phyloP scores from a whole-genome alignment of 2,113 vertebrate genomes.

The Oriolus oriolus region DNA sequence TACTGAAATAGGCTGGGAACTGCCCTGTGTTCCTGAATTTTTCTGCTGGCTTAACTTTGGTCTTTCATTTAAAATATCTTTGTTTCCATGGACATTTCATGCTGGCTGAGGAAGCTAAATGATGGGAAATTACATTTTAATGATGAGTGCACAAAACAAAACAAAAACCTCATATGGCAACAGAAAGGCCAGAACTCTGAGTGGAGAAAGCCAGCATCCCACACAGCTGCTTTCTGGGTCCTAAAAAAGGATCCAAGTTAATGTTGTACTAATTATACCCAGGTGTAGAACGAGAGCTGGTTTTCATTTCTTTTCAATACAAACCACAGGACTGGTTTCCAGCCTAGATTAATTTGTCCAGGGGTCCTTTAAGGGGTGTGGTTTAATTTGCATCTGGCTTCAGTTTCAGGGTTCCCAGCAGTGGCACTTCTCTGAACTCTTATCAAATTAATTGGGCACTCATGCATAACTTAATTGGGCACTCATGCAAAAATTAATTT shows the following conservation, averaged over 20 bases:
- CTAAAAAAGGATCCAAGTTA: neutral
- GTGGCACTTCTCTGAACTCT: neutral
- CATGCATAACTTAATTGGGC: neutral
- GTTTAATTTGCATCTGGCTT: neutral
- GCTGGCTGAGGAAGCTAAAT: neutral
- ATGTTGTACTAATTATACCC: neutral
- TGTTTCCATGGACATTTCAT: neutral
- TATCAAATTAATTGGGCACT: neutral
- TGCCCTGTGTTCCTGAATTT: neutral
- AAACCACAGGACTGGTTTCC: neutral
- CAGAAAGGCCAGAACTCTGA: neutral
- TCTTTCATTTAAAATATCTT: neutral
- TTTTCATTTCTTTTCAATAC: neutral
- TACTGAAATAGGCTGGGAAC: neutral
- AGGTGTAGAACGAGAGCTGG: neutral
- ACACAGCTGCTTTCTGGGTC: neutral
- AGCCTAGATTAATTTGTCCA: neutral
- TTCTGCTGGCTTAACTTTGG: neutral
- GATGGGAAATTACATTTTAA: neutral
- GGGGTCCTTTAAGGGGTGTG: neutral
- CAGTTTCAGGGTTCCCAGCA: neutral
- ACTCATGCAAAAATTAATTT: neutral
- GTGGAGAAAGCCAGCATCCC: neutral
- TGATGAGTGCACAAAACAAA: neutral
- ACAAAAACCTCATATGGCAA: neutral